These are phyloP conservation scores for Epizoanthus illoricatus DNA, from an alignment of 92 coral and sea anemone genomes.

Conservation along the genomic window DNA sequence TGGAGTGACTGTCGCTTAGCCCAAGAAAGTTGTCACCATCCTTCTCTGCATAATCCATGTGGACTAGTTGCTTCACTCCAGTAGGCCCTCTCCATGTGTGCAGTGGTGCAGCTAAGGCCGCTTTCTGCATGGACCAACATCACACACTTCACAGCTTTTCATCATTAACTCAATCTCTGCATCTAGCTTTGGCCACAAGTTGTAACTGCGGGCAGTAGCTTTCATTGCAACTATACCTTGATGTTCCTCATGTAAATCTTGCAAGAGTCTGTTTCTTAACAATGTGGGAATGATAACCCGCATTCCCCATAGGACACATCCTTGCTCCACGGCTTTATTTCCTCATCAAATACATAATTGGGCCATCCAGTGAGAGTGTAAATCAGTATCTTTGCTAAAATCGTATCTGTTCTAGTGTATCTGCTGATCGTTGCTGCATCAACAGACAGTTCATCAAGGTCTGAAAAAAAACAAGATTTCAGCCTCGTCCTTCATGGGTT, in stretches of 20 bases:
- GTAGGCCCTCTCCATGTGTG: conserved; percentile 68
- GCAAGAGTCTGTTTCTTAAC: conserved; percentile 45
- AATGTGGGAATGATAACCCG: conserved; percentile 59
- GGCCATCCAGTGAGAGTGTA: conserved; percentile 65
- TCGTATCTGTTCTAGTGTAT: conserved; percentile 61
- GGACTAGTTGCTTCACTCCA: conserved; percentile 59
- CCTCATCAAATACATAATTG: conserved; percentile 40
- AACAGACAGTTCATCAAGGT: conserved; percentile 54
- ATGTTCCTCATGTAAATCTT: conserved; percentile 66
- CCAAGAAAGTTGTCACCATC: conserved; percentile 47
- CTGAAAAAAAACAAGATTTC: conserved; percentile 47
- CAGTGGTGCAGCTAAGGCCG: conserved; percentile 38
- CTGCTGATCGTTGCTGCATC: conserved; percentile 48
- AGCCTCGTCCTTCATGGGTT: conserved; percentile 46
- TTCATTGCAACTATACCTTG: conserved; percentile 48
- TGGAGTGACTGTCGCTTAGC: conserved; percentile 62
- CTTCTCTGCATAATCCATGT: conserved; percentile 58
- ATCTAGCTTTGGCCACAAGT: conserved; percentile 48
- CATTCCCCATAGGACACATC: conserved; percentile 75
- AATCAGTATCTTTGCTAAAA: conserved; percentile 52
- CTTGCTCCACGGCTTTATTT: conserved; percentile 65
- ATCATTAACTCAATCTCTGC: conserved; percentile 46
- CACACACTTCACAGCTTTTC: conserved; percentile 48
- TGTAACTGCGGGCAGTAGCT: conserved; percentile 29
- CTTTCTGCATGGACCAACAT: conserved; percentile 41